phyloP scores from a whole-genome alignment of 2,113 vertebrate genomes.

The Dipodomys stephensi region DNA sequence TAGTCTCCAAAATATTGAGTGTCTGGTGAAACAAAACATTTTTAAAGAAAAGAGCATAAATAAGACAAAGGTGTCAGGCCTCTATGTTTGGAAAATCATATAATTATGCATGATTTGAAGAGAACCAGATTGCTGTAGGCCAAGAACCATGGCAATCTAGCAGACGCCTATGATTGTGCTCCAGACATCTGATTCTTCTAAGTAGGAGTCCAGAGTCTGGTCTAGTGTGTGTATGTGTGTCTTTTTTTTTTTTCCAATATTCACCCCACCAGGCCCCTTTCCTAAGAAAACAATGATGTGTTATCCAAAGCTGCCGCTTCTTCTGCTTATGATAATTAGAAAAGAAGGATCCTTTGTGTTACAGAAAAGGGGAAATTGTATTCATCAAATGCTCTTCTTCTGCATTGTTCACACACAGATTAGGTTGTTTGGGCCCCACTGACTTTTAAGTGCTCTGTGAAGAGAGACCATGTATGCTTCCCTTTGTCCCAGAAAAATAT shows the following conservation, averaged over 20 bases:
- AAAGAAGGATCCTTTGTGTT: slow-evolving; percentile 46
- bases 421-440: neutral
- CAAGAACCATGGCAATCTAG: neutral
- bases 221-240: neutral
- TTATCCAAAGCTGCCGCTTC: slow-evolving; percentile 61
- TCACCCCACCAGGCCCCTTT: neutral
- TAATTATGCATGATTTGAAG: slow-evolving; percentile 16
- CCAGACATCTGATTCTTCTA: slow-evolving; percentile 43
- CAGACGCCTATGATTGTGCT: neutral
- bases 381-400: slow-evolving; percentile 50
- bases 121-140: neutral
- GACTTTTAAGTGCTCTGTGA: too few species aligned
- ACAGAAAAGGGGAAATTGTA: slow-evolving; percentile 58
- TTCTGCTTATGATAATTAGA: slow-evolving; percentile 43
- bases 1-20: neutral
- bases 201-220: slow-evolving; percentile 19
- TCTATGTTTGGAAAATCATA: neutral
- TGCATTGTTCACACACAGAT: neutral
- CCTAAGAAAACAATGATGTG: slow-evolving; percentile 25
- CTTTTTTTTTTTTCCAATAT: neutral
- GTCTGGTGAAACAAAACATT: neutral
- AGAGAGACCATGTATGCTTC: neutral
- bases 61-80: neutral
- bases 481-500: neutral
- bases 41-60: neutral